phyloP scores from a whole-genome alignment of 2,888 invertebrate species.

The Phortica okadai region DNA sequence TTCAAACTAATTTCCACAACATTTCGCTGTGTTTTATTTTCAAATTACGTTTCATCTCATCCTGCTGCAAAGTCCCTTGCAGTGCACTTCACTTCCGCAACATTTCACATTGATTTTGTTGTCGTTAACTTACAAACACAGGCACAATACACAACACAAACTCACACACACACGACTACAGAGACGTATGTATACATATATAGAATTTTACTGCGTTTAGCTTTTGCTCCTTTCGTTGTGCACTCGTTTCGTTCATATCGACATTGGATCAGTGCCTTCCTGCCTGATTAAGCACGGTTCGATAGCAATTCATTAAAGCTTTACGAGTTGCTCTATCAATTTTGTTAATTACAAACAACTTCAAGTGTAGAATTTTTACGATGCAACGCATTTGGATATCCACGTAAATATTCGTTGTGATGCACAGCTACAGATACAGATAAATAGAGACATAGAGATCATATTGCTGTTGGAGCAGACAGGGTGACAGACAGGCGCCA shows the following conservation, averaged over 20 bases:
- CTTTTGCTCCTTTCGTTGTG: not conserved
- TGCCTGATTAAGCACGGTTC: conserved; percentile 31
- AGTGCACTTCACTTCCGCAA: conserved; percentile 46
- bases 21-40: not conserved
- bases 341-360: conserved; percentile 33
- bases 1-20: conserved; percentile 22
- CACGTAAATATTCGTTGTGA: not conserved
- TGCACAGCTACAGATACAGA: not conserved
- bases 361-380: conserved; percentile 26
- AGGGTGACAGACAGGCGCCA: not conserved
- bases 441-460: not conserved
- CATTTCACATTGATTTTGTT: conserved; percentile 47
- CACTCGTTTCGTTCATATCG: not conserved
- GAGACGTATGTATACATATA: not conserved
- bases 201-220: not conserved
- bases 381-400: not conserved
- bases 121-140: not conserved
- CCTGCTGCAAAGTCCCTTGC: conserved; percentile 17
- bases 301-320: conserved; percentile 33
- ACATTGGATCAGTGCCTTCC: not conserved
- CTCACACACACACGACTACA: not conserved
- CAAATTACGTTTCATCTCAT: not conserved
- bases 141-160: not conserved
- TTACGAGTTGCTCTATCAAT: conserved; percentile 31
- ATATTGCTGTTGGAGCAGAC: not conserved